phyloP scores from a whole-genome alignment of 2,888 invertebrate species.

The Callinectes sapidus region DNA sequence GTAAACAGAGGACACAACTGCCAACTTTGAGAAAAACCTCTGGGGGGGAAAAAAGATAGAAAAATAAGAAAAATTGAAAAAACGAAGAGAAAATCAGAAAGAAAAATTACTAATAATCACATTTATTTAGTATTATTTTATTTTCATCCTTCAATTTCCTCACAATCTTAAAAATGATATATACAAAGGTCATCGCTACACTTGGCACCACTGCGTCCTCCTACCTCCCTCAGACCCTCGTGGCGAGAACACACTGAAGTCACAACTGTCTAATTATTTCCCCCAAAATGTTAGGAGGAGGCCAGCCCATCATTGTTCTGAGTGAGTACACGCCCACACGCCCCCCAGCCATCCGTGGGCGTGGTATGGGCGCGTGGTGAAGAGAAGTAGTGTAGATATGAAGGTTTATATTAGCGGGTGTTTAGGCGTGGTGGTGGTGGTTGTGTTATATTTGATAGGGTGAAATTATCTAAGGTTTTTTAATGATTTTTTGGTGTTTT shows the following conservation, averaged over 20 bases:
- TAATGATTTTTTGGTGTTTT: no score
- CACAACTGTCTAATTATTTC: constrained; percentile 15
- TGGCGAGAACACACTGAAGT: background rate
- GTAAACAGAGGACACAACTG: no score
- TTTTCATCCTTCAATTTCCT: background rate
- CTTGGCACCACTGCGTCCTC: background rate
- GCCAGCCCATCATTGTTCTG: constrained; percentile 90
- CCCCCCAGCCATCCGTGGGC: background rate
- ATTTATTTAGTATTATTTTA: no score
- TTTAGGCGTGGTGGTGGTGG: background rate
- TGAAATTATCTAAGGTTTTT: no score
- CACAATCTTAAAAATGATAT: no score
- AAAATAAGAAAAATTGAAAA: no score
- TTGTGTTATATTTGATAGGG: no score
- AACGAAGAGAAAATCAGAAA: no score
- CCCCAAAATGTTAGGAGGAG: constrained; percentile 76
- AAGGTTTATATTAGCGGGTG: background rate
- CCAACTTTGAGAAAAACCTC: no score
- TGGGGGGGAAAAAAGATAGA: no score
- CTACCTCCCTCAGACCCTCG: background rate
- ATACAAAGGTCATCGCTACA: background rate
- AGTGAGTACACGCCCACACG: constrained; percentile 82
- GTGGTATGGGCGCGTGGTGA: background rate
- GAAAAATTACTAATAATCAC: no score
- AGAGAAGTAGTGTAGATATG: background rate